Conservation (phyloP, 2,113 vertebrate species). For the Perognathus longimembris region DNA sequence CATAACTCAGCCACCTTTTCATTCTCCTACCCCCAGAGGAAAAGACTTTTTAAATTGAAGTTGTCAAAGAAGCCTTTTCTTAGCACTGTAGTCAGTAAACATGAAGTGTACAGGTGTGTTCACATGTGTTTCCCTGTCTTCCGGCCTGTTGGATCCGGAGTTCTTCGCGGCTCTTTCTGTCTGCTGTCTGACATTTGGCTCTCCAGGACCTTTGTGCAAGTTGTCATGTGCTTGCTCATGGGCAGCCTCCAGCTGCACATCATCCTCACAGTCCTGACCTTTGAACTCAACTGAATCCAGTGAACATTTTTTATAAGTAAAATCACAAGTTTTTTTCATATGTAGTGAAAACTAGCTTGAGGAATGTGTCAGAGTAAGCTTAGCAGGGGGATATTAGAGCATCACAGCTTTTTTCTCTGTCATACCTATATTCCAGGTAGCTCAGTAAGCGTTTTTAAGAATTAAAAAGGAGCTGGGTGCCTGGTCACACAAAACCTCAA, state of each 20-base stretch:
- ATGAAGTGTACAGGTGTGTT: neutral
- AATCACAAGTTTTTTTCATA: neutral
- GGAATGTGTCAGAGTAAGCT: too few relatives aligned
- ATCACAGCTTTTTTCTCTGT: too few relatives aligned
- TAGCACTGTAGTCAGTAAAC: neutral
- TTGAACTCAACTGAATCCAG: neutral
- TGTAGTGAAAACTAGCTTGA: too few relatives aligned
- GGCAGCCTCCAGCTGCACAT: neutral
- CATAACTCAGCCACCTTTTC: neutral
- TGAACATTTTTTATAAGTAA: neutral
- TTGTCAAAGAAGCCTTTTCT: neutral
- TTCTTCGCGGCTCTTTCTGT: neutral
- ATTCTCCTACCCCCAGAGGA: rapidly evolving
- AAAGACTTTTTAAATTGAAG: neutral
- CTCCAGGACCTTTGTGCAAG: neutral
- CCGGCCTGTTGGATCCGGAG: neutral
- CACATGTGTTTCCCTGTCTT: neutral
- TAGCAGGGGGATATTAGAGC: too few relatives aligned
- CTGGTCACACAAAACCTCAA: too few relatives aligned
- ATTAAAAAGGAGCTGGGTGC: too few relatives aligned
- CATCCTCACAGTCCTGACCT: neutral
- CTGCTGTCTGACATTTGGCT: neutral
- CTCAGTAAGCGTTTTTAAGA: too few relatives aligned
- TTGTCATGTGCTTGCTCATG: neutral
- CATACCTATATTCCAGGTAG: too few relatives aligned